Base-by-base conservation (phyloP, 2,888 invertebrate genomes). In the Hermaeophaga mercurialis region DNA sequence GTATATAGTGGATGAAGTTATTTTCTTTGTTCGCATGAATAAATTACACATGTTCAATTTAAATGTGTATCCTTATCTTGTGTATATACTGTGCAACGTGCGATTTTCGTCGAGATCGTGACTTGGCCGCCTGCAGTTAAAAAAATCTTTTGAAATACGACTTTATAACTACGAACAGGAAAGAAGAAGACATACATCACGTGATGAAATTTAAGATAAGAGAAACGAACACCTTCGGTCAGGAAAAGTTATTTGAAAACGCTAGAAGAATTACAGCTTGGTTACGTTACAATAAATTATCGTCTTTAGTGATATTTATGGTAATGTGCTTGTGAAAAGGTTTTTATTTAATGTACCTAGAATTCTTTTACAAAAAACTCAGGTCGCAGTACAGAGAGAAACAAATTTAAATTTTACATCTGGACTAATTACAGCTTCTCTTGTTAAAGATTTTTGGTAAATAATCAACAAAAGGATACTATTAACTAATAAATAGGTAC, bases 21-120 rank as follows among this genome's bases (percentile, higher is more conserved):
- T 62, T 58, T 56, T 33, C 59, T 62, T 62, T 59, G 57, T 62
- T 54, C 48, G 34, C 54, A 22, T 8, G 59, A 54, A 58, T 59
- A 57, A 56, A 59, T 58, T 59, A 57, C 54, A 52, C 22, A 53
- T 57, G 57, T 48, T 56, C 47, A 52, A 44, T 57, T 59, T 58
- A 52, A 59, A 55, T 57, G 38, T 54, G 47, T 56, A 53, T 53
- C 38, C 44, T 48, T 57, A 53, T 59, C 56, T 52, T 48, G 18
- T 53, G 47, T 56, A 46, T 53, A 53, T 44, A 57, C 41, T 47
- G 36, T 54, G 47, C 46, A 47, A 54, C 52, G 60, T 57, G 60
- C 57, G 54, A 60, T 60, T 60, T 57, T 56, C 52, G 44, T 24
- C 47, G 48, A 34, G 31, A 44, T 57, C 58, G 54, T 54, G 58